Conservation (phyloP, 2,888 invertebrate genomes). For the Conomelus anceps region DNA sequence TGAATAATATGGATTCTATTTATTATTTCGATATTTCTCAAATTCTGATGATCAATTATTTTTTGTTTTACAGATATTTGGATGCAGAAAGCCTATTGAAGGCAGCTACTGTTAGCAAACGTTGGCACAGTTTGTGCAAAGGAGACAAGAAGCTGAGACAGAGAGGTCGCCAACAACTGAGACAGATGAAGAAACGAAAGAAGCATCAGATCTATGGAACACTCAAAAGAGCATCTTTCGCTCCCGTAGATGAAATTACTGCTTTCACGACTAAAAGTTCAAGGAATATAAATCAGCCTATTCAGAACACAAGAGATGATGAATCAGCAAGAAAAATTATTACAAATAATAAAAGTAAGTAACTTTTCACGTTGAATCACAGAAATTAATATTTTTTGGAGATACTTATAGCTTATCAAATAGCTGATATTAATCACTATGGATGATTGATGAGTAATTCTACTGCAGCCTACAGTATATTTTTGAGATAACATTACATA, state of each 20-base stretch:
- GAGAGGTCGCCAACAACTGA: not conserved
- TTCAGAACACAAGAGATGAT: not conserved
- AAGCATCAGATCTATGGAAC: not conserved
- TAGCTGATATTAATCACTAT: too few species aligned
- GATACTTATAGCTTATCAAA: not conserved
- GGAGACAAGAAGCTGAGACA: not conserved
- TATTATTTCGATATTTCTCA: too few species aligned
- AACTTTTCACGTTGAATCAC: not conserved
- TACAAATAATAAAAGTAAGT: not conserved
- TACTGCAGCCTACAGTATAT: too few species aligned
- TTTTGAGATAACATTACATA: too few species aligned
- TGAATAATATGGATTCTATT: too few species aligned
- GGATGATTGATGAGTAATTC: too few species aligned
- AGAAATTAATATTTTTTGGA: not conserved
- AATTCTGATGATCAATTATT: not conserved
- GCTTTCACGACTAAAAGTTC: not conserved
- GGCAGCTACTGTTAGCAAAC: not conserved
- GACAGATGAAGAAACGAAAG: not conserved
- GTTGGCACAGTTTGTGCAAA: not conserved
- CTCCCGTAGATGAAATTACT: not conserved
- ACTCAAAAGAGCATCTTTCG: not conserved
- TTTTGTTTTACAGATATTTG: not conserved
- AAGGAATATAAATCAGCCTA: not conserved
- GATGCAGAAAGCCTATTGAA: not conserved
- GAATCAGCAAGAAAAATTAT: not conserved